Conservation (phyloP, 2,888 invertebrate genomes). For the Stenichneumon culpator region DNA sequence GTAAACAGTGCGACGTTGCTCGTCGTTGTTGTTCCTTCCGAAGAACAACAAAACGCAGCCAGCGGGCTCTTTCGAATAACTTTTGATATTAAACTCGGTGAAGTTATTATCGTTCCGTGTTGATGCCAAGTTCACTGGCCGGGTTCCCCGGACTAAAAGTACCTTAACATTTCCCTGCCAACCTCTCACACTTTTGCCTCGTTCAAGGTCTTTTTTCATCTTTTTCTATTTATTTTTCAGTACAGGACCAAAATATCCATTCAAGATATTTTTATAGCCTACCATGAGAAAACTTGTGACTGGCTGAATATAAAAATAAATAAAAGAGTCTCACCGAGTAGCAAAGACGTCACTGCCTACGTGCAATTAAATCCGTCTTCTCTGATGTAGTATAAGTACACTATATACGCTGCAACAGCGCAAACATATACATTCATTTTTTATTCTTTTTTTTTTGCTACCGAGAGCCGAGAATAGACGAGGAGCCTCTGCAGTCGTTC, state of each 20-base stretch:
- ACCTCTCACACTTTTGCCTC: not conserved
- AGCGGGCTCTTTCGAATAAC: not conserved
- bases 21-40: slow-evolving; percentile 21
- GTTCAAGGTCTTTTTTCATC: not conserved
- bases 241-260: not conserved
- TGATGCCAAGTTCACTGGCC: slow-evolving; percentile 47
- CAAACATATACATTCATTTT: slow-evolving; percentile 43
- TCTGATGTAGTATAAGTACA: slow-evolving; percentile 17
- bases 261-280: not conserved
- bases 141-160: not conserved
- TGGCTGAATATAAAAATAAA: slow-evolving; percentile 20
- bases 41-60: not conserved
- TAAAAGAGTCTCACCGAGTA: slow-evolving; percentile 1
- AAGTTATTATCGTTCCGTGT: slow-evolving; percentile 19
- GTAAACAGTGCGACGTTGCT: slow-evolving; percentile 10
- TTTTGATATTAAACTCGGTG: not conserved
- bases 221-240: not conserved
- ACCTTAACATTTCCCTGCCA: not conserved
- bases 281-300: not conserved
- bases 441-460: slow-evolving; percentile 6
- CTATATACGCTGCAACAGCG: not conserved
- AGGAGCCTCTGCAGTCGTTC: slow-evolving; percentile 17
- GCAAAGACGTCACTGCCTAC: slow-evolving; percentile 56
- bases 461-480: slow-evolving; percentile 45
- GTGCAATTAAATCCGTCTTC: slow-evolving; percentile 56